phyloP scores from a whole-genome alignment of 2,888 invertebrate species.

The Calliphora vomitoria region DNA sequence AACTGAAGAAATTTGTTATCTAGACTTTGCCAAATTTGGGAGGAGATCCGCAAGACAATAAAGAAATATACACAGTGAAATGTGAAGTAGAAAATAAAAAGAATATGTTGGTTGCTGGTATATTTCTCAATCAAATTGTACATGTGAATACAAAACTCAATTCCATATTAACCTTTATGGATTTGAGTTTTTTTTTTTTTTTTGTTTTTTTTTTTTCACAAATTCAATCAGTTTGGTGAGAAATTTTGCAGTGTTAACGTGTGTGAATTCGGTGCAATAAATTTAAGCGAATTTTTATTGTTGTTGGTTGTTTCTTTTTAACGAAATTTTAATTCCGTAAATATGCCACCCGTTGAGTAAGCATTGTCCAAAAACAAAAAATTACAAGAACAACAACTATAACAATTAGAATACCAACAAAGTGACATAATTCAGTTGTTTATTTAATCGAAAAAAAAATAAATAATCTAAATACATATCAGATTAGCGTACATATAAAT shows the following conservation, averaged over 20 bases:
- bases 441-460: slow-evolving; percentile 4
- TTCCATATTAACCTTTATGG: slow-evolving; percentile 48
- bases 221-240: slow-evolving; percentile 61
- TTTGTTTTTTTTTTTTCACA: slow-evolving; percentile 32
- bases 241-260: slow-evolving; percentile 63
- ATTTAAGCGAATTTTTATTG: slow-evolving; percentile 4
- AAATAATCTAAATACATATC: background rate
- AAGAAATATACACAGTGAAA: slow-evolving; percentile 44
- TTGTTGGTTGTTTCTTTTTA: slow-evolving; percentile 1
- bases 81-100: slow-evolving; percentile 45
- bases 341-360: slow-evolving; percentile 76
- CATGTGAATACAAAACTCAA: slow-evolving; percentile 49
- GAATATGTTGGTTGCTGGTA: slow-evolving; percentile 20
- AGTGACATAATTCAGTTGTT: slow-evolving; percentile 57
- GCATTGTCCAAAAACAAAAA: slow-evolving; percentile 45
- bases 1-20: slow-evolving; percentile 59
- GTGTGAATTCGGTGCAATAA: slow-evolving; percentile 39
- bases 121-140: slow-evolving; percentile 67
- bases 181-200: slow-evolving; percentile 37
- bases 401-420: slow-evolving; percentile 16
- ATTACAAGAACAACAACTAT: background rate
- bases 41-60: slow-evolving; percentile 72
- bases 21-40: slow-evolving; percentile 75
- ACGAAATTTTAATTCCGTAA: slow-evolving; percentile 33
- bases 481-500: background rate